Evolutionary conservation across 1,140 invertebrate genomes (phyloP), one percentile per base, ranked within the genome.

Genomic region (Ctenoplectra terminalis): DNA sequence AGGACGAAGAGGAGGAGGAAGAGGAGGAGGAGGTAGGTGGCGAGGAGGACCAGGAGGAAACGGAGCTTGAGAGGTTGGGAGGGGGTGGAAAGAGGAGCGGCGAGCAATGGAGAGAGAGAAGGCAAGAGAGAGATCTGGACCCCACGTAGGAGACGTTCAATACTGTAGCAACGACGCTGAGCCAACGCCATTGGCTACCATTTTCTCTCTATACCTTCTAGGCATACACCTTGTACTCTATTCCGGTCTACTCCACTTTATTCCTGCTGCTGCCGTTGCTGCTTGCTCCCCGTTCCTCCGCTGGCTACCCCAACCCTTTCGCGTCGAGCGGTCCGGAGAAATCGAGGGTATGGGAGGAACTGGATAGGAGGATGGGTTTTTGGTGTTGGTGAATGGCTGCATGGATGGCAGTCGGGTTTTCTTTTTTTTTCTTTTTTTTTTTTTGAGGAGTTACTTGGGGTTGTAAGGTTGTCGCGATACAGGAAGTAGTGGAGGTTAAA

Each of bases 171-270:
- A 85, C 87, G 87, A 89, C 87, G 89, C 61, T 60, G 84, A 88
- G 88, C 84, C 88, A 91, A 85, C 88, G 90, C 90, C 88, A 91
- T 91, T 91, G 90, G 90, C 90, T 91, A 90, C 89, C 90, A 91
- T 91, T 91, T 90, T 89, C 90, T 88, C 87, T 89, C 88, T 86
- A 84, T 86, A 87, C 82, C 87, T 86, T 88, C 81, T 86, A 88
- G 84, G 82, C 77, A 88, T 89, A 86, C 84, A 88, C 78, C 87
- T 88, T 89, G 76, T 87, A 89, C 82, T 85, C 80, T 84, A 88
- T 83, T 86, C 84, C 87, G 75, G 72, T 88, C 84, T 83, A 82
- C 74, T 88, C 83, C 80, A 84, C 83, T 88, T 86, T 79, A 78
- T 83, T 74, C 63, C 63, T 64, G 29, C 75, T 79, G 23, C 79